Evolutionary conservation across 2,888 invertebrate species (phyloP), one percentile per base, ranked within the genome.

Genomic region (Drosophila melanosoma): DNA sequence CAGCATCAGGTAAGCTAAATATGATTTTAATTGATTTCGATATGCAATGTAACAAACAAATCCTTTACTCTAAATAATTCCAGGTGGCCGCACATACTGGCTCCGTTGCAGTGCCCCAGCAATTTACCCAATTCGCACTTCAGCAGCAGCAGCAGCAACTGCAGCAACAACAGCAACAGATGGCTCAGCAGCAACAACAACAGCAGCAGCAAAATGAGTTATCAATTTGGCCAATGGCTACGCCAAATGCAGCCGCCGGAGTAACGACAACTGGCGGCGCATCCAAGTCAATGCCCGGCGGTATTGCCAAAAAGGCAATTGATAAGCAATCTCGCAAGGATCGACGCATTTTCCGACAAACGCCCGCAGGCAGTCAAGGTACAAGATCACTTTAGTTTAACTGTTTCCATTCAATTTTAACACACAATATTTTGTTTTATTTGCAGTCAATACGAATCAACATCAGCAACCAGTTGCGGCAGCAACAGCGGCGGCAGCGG

Each of bases 1-100:
- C 91, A 90, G 65, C 91, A 90, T 69, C 91, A 91, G 86, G 91
- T 92, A 67, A 40, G 63, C 3, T 20, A 20, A 23, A 45, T 52
- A 23, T 6, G 17, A 63, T 26, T 1, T 2, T n/a, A 11, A 12
- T n/a, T 15, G 29, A 2, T 7, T 23, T 8, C 8, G 26, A 0
- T 32, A 10, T 4, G 29, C 12, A 8, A 3, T 26, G 11, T 42
- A n/a, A n/a, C 33, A n/a, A 17, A 45, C 3, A 35, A 35, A 1
- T 6, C 12, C 15, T 29, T 17, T 26, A 15, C 20, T 17, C 23
- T 23, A 51, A 17, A 23, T 10, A 72, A 49, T 62, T 67, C 1
- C 51, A 95, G 92, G 95, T 95, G 23, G 95, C 95, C 23, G 95
- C 95, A 2, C 95, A 94, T 76, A 93, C 94, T 52, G 83, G 87